Percentiles rank a stretch among this genome's conserved stretches.
phyloP scores from a whole-genome alignment of 2,113 vertebrate species.

The Myotis lucifugus region DNA sequence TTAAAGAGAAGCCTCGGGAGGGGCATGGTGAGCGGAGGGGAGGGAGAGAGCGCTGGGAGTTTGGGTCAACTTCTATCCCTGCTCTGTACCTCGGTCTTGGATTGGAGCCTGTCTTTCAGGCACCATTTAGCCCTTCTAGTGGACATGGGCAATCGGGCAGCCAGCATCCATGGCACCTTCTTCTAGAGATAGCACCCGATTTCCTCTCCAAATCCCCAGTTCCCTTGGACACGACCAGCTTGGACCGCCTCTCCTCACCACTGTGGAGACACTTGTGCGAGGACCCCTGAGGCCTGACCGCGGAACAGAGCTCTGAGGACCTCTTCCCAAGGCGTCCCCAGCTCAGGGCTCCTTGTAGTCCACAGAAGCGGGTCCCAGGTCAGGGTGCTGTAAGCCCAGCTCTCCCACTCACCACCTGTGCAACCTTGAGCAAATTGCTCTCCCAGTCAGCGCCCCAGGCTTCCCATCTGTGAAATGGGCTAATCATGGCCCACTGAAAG shows the following conservation, averaged over 20 bases:
- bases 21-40: accelerated
- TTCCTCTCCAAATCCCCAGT: neutral
- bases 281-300: neutral
- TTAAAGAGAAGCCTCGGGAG: neutral
- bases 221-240: neutral
- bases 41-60: neutral
- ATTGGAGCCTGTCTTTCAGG: neutral
- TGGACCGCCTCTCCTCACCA: neutral
- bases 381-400: neutral
- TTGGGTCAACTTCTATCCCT: neutral
- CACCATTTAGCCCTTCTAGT: neutral
- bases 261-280: neutral
- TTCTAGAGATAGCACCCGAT: neutral
- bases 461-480: neutral
- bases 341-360: neutral
- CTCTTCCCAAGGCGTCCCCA: neutral
- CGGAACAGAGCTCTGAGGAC: neutral
- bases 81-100: neutral
- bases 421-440: neutral
- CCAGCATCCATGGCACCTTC: neutral
- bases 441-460: neutral
- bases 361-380: neutral
- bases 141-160: no score
- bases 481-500: neutral
- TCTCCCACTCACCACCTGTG: neutral